These are phyloP conservation scores for Semicossyphus pulcher DNA, from an alignment of 2,113 vertebrate genomes.

Conservation along the genomic window DNA sequence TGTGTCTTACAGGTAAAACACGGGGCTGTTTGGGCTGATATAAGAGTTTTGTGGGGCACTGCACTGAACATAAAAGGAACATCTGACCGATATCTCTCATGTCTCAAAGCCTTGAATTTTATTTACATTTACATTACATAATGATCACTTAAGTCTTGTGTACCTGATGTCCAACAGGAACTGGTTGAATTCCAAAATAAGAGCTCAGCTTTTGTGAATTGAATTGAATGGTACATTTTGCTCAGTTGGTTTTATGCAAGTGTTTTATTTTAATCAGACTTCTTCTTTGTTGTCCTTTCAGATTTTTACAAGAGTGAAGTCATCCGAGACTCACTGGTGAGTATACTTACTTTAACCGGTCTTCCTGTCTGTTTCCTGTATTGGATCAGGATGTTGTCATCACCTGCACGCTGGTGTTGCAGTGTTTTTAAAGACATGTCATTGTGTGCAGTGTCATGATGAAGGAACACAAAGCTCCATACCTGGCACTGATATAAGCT, in stretches of 20 bases:
- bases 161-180: neutral
- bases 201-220: neutral
- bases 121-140: no score
- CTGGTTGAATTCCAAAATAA: neutral
- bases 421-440: neutral
- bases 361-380: neutral
- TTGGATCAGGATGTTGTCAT: neutral
- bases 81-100: no score
- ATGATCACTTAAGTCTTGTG: neutral
- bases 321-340: slow-evolving; percentile 98
- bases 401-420: neutral
- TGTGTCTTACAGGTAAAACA: no score
- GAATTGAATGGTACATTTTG: neutral
- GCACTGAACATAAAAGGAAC: no score
- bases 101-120: no score
- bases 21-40: no score
- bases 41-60: no score
- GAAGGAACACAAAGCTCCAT: slow-evolving; percentile 2
- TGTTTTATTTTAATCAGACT: neutral
- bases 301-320: slow-evolving; percentile 99
- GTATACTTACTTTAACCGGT: slow-evolving; percentile 67
- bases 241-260: neutral
- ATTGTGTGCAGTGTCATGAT: neutral
- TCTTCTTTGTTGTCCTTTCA: slow-evolving; percentile 64
- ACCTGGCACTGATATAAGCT: neutral